Conservation (phyloP, 2,113 vertebrate genomes). For the Monarcha castaneiventris region DNA sequence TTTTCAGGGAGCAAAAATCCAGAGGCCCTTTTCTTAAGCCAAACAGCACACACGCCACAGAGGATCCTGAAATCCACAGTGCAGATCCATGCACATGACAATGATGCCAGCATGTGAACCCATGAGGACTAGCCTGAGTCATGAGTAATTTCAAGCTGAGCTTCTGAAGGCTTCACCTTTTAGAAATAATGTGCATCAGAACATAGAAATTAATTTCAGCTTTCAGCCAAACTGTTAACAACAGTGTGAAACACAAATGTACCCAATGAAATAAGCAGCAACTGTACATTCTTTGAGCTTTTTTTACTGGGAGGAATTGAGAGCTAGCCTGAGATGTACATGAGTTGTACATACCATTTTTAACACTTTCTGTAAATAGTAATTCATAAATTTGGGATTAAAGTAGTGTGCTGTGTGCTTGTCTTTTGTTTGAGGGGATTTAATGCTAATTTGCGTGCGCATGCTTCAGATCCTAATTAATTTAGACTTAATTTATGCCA, state of each 20-base stretch:
- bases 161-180: neutral
- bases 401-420: neutral
- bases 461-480: neutral
- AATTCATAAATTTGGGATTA: neutral
- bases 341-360: neutral
- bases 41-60: accelerated
- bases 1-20: neutral
- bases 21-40: neutral
- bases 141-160: neutral
- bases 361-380: neutral
- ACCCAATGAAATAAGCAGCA: neutral
- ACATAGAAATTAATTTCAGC: neutral
- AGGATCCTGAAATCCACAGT: neutral
- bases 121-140: neutral
- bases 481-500: neutral
- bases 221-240: slow-evolving; percentile 10
- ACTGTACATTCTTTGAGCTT: neutral
- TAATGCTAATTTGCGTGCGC: neutral
- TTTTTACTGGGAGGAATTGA: neutral
- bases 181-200: neutral
- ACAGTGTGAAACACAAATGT: neutral
- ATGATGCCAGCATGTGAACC: neutral
- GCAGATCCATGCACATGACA: neutral
- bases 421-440: neutral
- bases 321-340: neutral